phyloP scores from a whole-genome alignment of 2,888 invertebrate genomes.

The Drosophila yooni region DNA sequence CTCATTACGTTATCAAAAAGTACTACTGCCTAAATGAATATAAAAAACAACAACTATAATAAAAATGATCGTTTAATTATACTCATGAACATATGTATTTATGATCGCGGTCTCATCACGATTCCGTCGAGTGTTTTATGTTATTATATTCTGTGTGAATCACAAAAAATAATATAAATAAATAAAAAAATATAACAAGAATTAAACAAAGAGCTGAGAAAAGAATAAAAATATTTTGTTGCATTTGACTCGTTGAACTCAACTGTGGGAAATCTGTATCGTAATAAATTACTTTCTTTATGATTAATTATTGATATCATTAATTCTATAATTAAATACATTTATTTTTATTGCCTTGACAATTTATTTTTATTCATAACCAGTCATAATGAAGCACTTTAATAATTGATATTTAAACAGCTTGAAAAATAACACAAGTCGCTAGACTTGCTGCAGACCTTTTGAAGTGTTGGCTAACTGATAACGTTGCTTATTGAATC shows the following conservation, averaged over 20 bases:
- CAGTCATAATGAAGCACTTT: constrained; percentile 12
- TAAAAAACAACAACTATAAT: neutral
- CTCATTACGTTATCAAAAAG: constrained; percentile 22
- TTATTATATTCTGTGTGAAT: constrained; percentile 4
- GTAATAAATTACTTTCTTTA: neutral
- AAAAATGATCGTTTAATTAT: constrained; percentile 18
- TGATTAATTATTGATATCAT: neutral
- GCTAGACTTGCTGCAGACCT: constrained; percentile 14
- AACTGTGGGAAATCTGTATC: neutral
- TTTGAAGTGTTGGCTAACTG: constrained; percentile 12
- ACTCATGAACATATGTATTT: constrained; percentile 8
- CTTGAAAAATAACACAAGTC: neutral
- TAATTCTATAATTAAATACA: constrained; percentile 3
- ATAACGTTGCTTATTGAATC: constrained; percentile 2
- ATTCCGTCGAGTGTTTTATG: constrained; percentile 55
- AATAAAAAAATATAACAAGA: neutral
- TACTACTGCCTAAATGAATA: neutral
- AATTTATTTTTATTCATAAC: constrained; percentile 19
- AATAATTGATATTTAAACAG: constrained; percentile 17
- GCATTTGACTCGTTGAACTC: neutral
- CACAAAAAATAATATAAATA: neutral
- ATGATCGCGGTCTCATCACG: constrained; percentile 42
- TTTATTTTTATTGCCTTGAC: neutral
- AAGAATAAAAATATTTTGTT: neutral
- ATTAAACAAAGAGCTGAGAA: neutral